A percentile compares a stretch with the other conserved stretches of the same genome.
Evolutionary conservation across 2,113 vertebrate species (phyloP).

Genomic region (Laterallus jamaicensis): DNA sequence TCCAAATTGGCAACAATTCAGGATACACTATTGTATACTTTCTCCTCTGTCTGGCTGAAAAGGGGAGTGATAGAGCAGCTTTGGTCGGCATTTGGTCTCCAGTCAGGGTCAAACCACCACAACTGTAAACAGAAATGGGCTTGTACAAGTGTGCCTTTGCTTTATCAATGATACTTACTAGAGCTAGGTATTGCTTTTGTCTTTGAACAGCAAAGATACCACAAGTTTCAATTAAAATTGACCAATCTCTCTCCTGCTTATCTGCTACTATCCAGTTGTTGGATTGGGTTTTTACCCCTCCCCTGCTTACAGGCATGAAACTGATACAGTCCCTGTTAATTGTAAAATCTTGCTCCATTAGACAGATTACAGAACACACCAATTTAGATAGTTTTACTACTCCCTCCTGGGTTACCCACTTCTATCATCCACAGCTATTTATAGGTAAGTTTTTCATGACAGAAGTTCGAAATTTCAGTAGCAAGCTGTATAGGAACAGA

Average conservation of each 20-base stretch:
- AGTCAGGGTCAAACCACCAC: too few species aligned
- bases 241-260: not conserved
- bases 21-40: too few species aligned
- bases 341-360: constrained; percentile 19
- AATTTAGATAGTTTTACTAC: constrained; percentile 9
- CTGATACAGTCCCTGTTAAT: not conserved
- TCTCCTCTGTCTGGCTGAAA: too few species aligned
- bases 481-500: not conserved
- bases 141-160: not conserved
- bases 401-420: not conserved
- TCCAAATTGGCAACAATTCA: not conserved
- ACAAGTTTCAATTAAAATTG: not conserved
- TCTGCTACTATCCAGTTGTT: not conserved
- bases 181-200: not conserved
- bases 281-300: accelerated
- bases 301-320: not conserved
- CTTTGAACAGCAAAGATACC: not conserved
- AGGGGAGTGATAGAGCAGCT: too few species aligned
- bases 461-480: not conserved
- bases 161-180: not conserved
- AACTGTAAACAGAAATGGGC: not conserved
- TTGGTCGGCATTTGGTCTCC: too few species aligned
- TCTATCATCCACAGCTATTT: not conserved
- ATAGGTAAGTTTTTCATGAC: not conserved
- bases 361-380: not conserved